Base-by-base conservation (phyloP, 2,888 invertebrate species). In the Leptogaster cylindrica region DNA sequence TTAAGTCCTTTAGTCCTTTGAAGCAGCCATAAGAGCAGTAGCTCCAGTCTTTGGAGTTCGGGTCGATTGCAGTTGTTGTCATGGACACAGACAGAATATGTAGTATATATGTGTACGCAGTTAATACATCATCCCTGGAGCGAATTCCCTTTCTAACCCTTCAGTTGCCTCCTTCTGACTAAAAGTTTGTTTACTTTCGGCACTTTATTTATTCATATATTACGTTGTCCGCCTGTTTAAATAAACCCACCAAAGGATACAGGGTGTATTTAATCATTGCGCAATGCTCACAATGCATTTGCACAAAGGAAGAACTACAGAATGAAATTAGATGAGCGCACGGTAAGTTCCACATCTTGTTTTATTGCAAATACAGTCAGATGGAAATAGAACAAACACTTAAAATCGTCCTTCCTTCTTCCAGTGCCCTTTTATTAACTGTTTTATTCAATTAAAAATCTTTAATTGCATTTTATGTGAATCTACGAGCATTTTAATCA, bases 121-220 rank as follows among this genome's bases (percentile, higher is more conserved):
- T 3, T 27, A 6, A 31, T 31, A 31, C 39, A 52, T 52, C 20
- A 28, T 7, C 12, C 36, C 18, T 20, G 36, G 14, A 23, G 31
- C 31, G 18, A 46, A 46, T n/a, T 16, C 20, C 46, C 46, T 12
- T 1, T 12, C 10, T 28, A 14, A 28, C 48, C 18, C 23, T 14
- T 8, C 48, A 46, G 31, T 23, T 48, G 44, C 61, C 18, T 61
- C 41, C n/a, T n/a, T n/a, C 18, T 31, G 27, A 28, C 44, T 44
- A 61, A 61, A 33, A 48, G 33, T 46, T 33, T 48, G 64, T 64
- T 64, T 64, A 48, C 27, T 23, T 31, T 64, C 27, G 10, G 31
- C 33, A 16, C 48, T 64, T 64, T 64, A 64, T 64, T 64, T 64
- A 46, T 48, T 64, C 61, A 61, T 61, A 61, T 64, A 64, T 64